Conservation (phyloP, 2,888 invertebrate genomes). For the Galerucella pusilla region DNA sequence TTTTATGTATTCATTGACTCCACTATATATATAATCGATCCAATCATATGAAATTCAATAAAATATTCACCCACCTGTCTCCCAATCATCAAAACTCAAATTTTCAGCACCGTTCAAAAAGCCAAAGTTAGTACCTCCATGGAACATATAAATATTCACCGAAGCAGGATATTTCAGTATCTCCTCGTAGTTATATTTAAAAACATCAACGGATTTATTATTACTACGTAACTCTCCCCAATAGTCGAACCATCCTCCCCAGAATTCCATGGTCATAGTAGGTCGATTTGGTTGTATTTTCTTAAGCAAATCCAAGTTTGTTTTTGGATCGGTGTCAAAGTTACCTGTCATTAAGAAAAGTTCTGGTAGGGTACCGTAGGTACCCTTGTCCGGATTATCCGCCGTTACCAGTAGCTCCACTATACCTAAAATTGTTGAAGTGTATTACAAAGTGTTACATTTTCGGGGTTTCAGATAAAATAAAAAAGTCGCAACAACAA, state of each 20-base stretch:
- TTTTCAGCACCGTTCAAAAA: conserved; percentile 67
- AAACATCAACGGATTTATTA: conserved; percentile 42
- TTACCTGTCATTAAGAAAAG: conserved; percentile 67
- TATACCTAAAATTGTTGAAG: conserved; percentile 51
- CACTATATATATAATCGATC: no score
- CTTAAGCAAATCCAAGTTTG: conserved; percentile 63
- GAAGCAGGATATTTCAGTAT: conserved; percentile 66
- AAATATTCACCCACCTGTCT: conserved; percentile 33
- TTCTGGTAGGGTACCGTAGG: conserved; percentile 56
- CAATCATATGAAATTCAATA: background rate
- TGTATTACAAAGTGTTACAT: no score
- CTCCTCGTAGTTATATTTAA: conserved; percentile 46
- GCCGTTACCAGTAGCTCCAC: conserved; percentile 68
- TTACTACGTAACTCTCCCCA: conserved; percentile 63
- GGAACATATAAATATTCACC: conserved; percentile 92
- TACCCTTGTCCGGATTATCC: conserved; percentile 60
- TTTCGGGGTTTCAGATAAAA: no score
- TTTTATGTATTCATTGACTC: no score
- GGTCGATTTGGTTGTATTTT: conserved; percentile 66
- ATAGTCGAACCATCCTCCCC: conserved; percentile 72
- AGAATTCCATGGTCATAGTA: conserved; percentile 69
- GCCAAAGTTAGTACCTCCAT: conserved; percentile 89
- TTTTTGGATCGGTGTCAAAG: conserved; percentile 63
- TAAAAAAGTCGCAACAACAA: no score
- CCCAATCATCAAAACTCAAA: conserved; percentile 37